Conservation (phyloP, 2,113 vertebrate genomes). For the Apteryx mantelli region DNA sequence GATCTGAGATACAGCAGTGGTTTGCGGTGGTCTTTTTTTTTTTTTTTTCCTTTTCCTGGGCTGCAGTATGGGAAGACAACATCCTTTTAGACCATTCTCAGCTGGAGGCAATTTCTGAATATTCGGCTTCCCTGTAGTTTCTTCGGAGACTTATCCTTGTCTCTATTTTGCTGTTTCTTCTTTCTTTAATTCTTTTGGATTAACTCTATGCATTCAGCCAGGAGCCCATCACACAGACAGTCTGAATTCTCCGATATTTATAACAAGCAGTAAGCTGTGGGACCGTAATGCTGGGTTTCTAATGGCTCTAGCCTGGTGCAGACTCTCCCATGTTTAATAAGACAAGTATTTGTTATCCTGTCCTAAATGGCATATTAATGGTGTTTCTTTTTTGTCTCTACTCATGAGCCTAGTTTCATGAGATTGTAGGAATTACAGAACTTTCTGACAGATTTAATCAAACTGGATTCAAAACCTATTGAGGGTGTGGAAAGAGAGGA, state of each 20-base stretch:
- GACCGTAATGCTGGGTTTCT: neutral
- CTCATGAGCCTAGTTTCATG: neutral
- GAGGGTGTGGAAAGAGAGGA: neutral
- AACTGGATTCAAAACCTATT: neutral
- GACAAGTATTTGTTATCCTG: neutral
- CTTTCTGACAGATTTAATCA: neutral
- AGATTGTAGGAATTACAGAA: neutral
- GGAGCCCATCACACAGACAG: neutral
- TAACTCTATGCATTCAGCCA: neutral
- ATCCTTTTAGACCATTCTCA: neutral
- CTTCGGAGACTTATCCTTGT: neutral
- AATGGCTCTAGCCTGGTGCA: neutral
- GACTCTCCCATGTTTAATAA: neutral
- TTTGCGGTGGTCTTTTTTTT: neutral
- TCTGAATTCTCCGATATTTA: neutral
- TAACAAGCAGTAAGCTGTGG: neutral
- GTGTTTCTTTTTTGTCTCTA: neutral
- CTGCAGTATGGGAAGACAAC: neutral
- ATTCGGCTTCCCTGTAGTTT: neutral
- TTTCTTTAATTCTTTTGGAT: neutral
- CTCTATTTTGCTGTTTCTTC: neutral
- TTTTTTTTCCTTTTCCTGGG: accelerated
- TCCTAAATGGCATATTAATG: neutral
- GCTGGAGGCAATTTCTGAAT: neutral
- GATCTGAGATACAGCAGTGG: neutral